These are phyloP conservation scores for Limnephilus auricula DNA, from an alignment of 2,888 invertebrate species.

Conservation along the genomic window DNA sequence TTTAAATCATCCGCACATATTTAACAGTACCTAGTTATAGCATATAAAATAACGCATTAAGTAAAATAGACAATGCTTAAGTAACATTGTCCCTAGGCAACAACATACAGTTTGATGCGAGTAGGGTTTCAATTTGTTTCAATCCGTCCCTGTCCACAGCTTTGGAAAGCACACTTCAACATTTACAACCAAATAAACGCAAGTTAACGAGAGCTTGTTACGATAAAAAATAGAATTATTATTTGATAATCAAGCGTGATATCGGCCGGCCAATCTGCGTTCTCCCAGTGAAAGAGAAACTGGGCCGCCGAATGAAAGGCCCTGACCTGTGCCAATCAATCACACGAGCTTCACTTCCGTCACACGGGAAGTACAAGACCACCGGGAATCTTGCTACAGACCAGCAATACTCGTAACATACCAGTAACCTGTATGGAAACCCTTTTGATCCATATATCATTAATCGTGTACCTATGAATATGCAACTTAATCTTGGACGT, in stretches of 20 bases:
- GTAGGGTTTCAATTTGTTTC: not conserved
- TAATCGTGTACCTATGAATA: not conserved
- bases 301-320: constrained; percentile 32
- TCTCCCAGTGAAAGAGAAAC: constrained; percentile 36
- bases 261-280: constrained; percentile 25
- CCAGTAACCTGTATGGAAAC: not conserved
- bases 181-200: constrained; percentile 38
- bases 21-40: too few relatives aligned
- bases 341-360: constrained; percentile 60
- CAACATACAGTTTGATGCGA: not conserved
- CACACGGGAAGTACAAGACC: constrained; percentile 42
- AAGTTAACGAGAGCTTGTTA: constrained; percentile 23
- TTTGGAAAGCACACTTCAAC: not conserved
- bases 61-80: too few relatives aligned
- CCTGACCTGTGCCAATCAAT: constrained; percentile 58
- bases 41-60: too few relatives aligned
- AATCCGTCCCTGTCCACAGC: not conserved
- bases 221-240: constrained; percentile 14
- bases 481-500: not conserved
- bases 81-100: too few relatives aligned
- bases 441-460: not conserved
- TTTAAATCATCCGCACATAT: too few relatives aligned
- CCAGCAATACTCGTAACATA: not conserved
- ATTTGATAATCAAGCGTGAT: constrained; percentile 11
- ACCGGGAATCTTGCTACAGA: constrained; percentile 15